Percentiles rank a stretch among this genome's conserved stretches.
These are phyloP conservation scores for Neolamprologus sp. DNA, from an alignment of 2,113 vertebrate species.

Conservation along the genomic window DNA sequence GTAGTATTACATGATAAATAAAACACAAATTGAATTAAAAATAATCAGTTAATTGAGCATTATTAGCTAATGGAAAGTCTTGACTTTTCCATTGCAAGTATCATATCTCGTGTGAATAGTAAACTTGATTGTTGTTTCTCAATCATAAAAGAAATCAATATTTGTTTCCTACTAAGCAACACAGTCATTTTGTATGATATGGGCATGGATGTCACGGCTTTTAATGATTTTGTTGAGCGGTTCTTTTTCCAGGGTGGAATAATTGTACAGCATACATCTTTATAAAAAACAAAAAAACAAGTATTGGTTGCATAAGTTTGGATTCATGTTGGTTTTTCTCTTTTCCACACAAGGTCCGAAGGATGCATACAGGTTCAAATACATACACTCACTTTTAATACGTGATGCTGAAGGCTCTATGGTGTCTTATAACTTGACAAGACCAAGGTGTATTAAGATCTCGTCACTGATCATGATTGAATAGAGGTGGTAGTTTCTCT, in stretches of 20 bases:
- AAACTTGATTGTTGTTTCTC: not conserved
- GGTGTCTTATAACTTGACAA: not conserved
- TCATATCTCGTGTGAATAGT: not conserved
- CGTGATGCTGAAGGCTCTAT: not conserved
- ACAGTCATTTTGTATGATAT: not conserved
- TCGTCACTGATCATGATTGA: not conserved
- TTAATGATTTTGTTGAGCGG: not conserved
- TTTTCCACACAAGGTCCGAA: not conserved
- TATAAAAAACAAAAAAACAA: not conserved
- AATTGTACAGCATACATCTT: not conserved
- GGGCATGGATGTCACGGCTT: not conserved
- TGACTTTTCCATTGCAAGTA: not conserved
- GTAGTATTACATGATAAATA: not conserved
- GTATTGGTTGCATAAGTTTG: not conserved
- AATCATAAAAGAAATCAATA: not conserved
- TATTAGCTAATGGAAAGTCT: not conserved
- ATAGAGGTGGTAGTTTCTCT: accelerated
- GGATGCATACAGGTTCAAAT: not conserved
- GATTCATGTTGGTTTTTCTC: not conserved
- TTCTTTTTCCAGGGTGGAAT: not conserved
- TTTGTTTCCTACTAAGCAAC: not conserved
- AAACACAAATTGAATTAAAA: not conserved
- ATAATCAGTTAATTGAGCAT: not conserved
- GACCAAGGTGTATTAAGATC: not conserved
- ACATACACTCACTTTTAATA: not conserved